Evolutionary conservation across 2,888 invertebrate genomes (phyloP).

Genomic region (Altica lythri): DNA sequence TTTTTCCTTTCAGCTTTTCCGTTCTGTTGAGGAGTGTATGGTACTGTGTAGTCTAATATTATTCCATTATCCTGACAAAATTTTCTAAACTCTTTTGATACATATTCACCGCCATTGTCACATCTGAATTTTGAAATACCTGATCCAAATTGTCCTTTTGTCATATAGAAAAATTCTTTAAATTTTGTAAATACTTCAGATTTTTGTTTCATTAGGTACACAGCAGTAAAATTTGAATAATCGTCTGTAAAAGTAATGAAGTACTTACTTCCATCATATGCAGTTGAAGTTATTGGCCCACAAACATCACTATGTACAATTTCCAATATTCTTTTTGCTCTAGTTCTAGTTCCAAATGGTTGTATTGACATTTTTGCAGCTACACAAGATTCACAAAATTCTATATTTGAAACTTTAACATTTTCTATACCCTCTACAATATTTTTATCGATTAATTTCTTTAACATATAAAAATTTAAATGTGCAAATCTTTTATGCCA

Average conservation of each 20-base stretch:
- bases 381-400: conserved; percentile 33
- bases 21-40: conserved; percentile 12
- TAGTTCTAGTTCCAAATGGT: no score
- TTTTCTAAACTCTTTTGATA: conserved; percentile 2
- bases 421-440: conserved; percentile 25
- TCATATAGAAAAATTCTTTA: not conserved
- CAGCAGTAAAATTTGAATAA: not conserved
- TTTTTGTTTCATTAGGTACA: not conserved
- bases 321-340: no score
- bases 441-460: conserved; percentile 11
- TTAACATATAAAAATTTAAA: conserved; percentile 8
- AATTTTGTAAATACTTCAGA: not conserved
- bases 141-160: not conserved
- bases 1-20: conserved; percentile 12
- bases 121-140: not conserved
- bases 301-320: no score
- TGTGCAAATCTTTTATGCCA: conserved; percentile 13
- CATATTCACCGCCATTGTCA: conserved; percentile 10
- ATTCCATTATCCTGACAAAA: conserved; percentile 13
- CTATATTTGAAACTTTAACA: conserved; percentile 21
- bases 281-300: no score
- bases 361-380: conserved; percentile 29
- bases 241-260: conserved; percentile 15
- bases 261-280: conserved; percentile 15
- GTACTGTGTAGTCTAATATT: conserved; percentile 18